phyloP scores from a whole-genome alignment of 2,113 vertebrate genomes.

The Calidris pugnax region DNA sequence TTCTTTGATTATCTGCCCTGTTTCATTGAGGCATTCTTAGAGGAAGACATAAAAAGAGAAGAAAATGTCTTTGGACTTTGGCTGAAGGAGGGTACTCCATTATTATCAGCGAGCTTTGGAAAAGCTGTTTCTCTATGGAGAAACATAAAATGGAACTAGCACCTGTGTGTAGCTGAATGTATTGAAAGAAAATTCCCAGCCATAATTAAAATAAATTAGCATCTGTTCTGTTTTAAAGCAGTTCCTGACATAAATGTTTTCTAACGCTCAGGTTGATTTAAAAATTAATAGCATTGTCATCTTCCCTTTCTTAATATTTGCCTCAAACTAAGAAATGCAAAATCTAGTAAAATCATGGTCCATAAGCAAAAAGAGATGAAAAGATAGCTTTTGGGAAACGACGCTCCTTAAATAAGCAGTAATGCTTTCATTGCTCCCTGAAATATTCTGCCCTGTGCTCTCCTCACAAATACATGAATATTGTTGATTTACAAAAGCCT shows the following conservation, averaged over 20 bases:
- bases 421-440: not conserved
- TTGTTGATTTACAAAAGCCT: conserved; percentile 35
- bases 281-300: not conserved
- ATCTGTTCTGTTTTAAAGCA: not conserved
- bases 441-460: not conserved
- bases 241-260: not conserved
- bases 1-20: not conserved
- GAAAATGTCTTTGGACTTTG: not conserved
- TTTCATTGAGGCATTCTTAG: not conserved
- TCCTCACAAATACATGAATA: not conserved
- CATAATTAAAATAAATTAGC: not conserved
- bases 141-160: not conserved
- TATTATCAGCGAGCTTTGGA: not conserved
- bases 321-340: not conserved
- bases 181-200: not conserved
- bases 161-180: not conserved
- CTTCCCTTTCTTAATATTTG: not conserved
- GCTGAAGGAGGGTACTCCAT: not conserved
- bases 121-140: not conserved
- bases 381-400: not conserved
- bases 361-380: not conserved
- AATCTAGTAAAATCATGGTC: not conserved
- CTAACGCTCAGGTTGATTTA: not conserved
- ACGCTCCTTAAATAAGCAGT: not conserved
- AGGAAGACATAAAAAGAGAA: not conserved